phyloP scores from a whole-genome alignment of 2,797 vertebrate genomes.

The Mastacembelus armatus region DNA sequence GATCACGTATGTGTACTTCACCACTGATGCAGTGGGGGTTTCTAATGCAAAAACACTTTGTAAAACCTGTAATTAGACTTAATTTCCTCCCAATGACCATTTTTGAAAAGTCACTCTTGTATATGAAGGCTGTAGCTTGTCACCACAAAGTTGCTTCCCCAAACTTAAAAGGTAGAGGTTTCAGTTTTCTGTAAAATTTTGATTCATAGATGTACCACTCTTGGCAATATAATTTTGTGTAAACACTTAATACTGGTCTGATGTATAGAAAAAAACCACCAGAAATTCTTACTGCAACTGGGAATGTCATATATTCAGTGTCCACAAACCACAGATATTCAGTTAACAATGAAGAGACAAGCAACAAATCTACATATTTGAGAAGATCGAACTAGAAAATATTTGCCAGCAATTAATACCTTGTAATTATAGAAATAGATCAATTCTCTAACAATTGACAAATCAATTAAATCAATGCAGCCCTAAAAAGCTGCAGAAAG shows the following conservation, averaged over 20 bases:
- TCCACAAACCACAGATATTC: neutral
- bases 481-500: neutral
- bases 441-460: neutral
- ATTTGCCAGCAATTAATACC: too few relatives aligned
- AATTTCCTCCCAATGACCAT: neutral
- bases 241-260: neutral
- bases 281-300: too few relatives aligned
- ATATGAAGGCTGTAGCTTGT: neutral
- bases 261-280: too few relatives aligned
- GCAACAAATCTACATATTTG: neutral
- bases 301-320: neutral
- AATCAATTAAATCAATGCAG: neutral
- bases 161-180: constrained; percentile 8
- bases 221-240: neutral
- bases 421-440: neutral
- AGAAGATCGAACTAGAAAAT: neutral
- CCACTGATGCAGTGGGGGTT: too few relatives aligned
- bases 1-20: too few relatives aligned
- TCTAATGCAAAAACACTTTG: neutral
- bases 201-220: neutral
- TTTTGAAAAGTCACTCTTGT: neutral
- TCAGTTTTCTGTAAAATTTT: neutral
- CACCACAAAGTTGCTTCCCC: constrained; percentile 1
- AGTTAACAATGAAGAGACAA: neutral
- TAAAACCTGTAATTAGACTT: neutral